Conservation (phyloP, 2,797 vertebrate genomes). For the Orestias chungarensis region DNA sequence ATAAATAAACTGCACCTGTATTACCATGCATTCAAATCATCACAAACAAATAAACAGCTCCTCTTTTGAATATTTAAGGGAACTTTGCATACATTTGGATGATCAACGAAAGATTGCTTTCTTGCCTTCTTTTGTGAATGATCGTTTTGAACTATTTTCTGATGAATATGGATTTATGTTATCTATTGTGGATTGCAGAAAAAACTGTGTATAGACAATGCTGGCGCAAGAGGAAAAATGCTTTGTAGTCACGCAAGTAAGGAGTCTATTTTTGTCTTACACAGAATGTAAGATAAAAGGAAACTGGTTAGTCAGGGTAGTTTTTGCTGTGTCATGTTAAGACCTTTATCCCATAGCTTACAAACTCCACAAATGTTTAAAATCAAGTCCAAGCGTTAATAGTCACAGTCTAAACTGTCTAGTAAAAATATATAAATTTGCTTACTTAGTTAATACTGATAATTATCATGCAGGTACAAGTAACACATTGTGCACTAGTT, state of each 20-base stretch:
- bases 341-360: neutral
- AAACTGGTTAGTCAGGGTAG: neutral
- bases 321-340: neutral
- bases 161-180: neutral
- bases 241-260: neutral
- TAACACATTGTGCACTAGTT: neutral
- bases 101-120: neutral
- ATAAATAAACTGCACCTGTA: neutral
- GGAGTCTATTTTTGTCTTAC: neutral
- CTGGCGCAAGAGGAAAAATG: neutral
- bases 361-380: neutral
- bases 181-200: neutral
- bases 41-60: neutral
- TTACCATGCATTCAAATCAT: neutral
- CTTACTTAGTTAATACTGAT: neutral
- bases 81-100: neutral
- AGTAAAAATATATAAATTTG: neutral
- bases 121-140: neutral
- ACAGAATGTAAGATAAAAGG: neutral
- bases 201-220: too few relatives aligned
- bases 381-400: neutral
- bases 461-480: neutral
- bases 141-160: neutral
- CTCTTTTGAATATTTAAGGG: slow-evolving; percentile 1
- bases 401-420: neutral